These are phyloP conservation scores for Chromis chromis DNA, from an alignment of 2,797 vertebrate genomes.

Conservation along the genomic window DNA sequence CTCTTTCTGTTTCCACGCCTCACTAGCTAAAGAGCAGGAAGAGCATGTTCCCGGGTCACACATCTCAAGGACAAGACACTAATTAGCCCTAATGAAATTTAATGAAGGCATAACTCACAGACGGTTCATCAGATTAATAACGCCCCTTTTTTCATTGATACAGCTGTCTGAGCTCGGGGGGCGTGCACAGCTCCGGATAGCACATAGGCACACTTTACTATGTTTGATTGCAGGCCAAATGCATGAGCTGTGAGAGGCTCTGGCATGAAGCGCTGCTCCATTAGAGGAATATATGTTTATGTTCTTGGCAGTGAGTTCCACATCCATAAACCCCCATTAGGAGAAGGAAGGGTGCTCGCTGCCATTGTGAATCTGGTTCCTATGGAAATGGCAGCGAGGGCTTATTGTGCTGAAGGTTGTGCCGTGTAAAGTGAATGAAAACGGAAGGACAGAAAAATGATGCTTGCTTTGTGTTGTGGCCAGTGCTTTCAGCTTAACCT, in stretches of 20 bases:
- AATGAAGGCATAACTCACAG: constrained; percentile 59
- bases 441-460: constrained; percentile 30
- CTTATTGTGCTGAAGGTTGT: constrained; percentile 29
- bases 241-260: constrained; percentile 15
- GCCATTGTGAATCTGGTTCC: constrained; percentile 43
- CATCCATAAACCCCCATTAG: constrained; percentile 39
- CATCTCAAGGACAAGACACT: constrained; percentile 61
- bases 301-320: constrained; percentile 40
- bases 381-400: constrained; percentile 45
- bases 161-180: constrained; percentile 34
- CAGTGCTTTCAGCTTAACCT: neutral
- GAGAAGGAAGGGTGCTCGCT: constrained; percentile 25
- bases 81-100: constrained; percentile 65
- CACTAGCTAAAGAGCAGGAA: constrained; percentile 4
- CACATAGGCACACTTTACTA: constrained; percentile 29
- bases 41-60: constrained; percentile 31
- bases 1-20: constrained; percentile 6
- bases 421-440: constrained; percentile 18
- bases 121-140: constrained; percentile 63
- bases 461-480: constrained; percentile 8
- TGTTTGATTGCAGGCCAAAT: constrained; percentile 33
- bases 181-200: constrained; percentile 3
- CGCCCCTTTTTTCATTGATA: constrained; percentile 37
- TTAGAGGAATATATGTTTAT: constrained; percentile 47
- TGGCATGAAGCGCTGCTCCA: constrained; percentile 16